Conservation (phyloP, 2,113 vertebrate species). For the Actenoides hombroni region DNA sequence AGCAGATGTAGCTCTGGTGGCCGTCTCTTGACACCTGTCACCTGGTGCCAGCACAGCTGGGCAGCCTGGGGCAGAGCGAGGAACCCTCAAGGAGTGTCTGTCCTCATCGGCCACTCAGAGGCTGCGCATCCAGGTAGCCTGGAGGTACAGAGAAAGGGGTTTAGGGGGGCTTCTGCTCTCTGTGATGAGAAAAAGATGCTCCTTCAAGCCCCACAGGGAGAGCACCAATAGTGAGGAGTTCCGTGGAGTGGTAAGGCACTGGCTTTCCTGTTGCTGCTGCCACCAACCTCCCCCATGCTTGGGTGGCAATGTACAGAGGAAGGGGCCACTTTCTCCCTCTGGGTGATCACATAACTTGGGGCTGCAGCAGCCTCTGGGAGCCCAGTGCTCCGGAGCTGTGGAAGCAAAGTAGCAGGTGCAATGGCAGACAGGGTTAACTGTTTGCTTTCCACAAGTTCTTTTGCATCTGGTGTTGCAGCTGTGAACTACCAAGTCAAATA, state of each 20-base stretch:
- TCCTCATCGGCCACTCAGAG: neutral
- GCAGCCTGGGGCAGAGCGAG: fast-evolving
- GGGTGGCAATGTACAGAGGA: neutral
- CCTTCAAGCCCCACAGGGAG: neutral
- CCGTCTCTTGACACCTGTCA: neutral
- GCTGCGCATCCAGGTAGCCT: neutral
- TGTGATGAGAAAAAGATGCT: neutral
- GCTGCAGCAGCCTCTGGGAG: neutral
- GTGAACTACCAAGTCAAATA: neutral
- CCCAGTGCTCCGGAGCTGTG: fast-evolving
- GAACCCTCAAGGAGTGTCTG: neutral
- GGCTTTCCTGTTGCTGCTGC: neutral
- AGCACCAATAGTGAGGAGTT: fast-evolving
- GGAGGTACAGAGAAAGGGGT: neutral
- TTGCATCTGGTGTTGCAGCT: neutral
- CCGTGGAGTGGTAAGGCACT: neutral
- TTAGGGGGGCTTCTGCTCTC: neutral
- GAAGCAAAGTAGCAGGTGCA: neutral
- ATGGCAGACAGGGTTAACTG: neutral
- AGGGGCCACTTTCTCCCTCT: neutral
- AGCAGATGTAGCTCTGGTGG: neutral
- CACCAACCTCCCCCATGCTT: neutral
- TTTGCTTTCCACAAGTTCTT: neutral
- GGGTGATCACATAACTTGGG: fast-evolving
- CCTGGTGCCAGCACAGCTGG: fast-evolving